These are phyloP conservation scores for Charaxes varanes DNA, from an alignment of 1,140 invertebrate species.

Conservation along the genomic window DNA sequence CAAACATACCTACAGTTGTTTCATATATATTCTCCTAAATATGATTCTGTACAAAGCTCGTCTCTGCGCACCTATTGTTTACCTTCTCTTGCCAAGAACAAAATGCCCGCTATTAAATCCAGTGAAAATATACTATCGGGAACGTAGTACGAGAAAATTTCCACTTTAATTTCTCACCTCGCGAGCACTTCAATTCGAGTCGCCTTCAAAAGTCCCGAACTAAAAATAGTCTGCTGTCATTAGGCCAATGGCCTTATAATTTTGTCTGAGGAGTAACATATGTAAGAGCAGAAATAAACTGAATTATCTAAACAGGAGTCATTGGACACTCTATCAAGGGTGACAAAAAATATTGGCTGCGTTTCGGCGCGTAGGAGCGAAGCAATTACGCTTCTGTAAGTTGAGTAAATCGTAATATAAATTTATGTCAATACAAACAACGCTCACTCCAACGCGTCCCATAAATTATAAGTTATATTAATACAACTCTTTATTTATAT, in stretches of 20 bases:
- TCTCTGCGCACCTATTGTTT: constrained; percentile 14
- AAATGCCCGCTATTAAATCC: constrained; percentile 13
- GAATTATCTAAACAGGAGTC: constrained; percentile 57
- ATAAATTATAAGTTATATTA: no score
- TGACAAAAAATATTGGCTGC: constrained; percentile 47
- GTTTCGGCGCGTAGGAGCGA: no score
- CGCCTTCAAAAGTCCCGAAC: constrained; percentile 44
- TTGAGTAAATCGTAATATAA: no score
- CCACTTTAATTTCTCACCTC: constrained; percentile 26
- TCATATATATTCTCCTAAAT: no score
- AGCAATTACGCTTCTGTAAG: no score
- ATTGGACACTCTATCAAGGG: constrained; percentile 30
- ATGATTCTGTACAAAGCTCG: no score
- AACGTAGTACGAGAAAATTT: constrained; percentile 18
- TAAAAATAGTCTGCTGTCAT: constrained; percentile 64
- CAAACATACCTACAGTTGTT: no score
- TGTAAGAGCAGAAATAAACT: constrained; percentile 57
- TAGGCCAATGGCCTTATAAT: constrained; percentile 70
- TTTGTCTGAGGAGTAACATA: constrained; percentile 62
- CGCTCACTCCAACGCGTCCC: no score
- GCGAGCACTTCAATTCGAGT: constrained; percentile 34
- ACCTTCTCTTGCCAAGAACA: constrained; percentile 22
- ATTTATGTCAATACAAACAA: no score
- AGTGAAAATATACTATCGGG: constrained; percentile 13
- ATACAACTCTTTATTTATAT: no score